Evolutionary conservation across 2,888 invertebrate genomes (phyloP), one percentile per base, ranked within the genome.

Genomic region (Eristalis arbustorum): DNA sequence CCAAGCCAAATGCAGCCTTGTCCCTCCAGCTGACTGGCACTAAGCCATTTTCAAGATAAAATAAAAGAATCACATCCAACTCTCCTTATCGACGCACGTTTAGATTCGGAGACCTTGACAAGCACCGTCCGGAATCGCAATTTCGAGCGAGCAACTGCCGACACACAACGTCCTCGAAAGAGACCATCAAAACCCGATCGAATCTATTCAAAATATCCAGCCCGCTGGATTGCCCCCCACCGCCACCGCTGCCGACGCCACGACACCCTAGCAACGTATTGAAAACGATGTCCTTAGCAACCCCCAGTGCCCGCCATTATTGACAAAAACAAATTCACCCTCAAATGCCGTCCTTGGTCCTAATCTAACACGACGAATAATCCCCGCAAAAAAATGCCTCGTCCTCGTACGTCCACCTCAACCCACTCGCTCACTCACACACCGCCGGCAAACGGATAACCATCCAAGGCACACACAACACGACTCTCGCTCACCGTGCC

Each of bases 281-380:
- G 80, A 80, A 80, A 73, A 28, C 62, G 74, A 56, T 72, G 59
- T 81, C 49, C 49, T 49, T 18, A 71, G 67, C 57, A 42, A 31
- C 67, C 75, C 67, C 64, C 22, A 80, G 23, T 63, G 59, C 49
- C 77, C 73, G 59, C 22, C 31, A 57, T 78, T 42, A 37, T 62
- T 62, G 37, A 18, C 56, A 28, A 49, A 42, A 63, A 59, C 28
- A 23, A 59, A 49, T 68, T 80, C 80, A 84, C 84, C 84, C 84
- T 81, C 78, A n/a, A 49, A 59, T 62, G 42, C 74, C 69, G 77
- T 72, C 77, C 77, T 85, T 85, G 73, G 42, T 85, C 64, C 69
- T 85, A 82, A 85, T 82, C 74, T 74, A 82, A 71, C 77, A 74
- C 66, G 74, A 71, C 1, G 49, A 67, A 71, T 57, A 74, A 72